phyloP scores from a whole-genome alignment of 2,797 vertebrate species.

The Muraenolepis orangiensis region DNA sequence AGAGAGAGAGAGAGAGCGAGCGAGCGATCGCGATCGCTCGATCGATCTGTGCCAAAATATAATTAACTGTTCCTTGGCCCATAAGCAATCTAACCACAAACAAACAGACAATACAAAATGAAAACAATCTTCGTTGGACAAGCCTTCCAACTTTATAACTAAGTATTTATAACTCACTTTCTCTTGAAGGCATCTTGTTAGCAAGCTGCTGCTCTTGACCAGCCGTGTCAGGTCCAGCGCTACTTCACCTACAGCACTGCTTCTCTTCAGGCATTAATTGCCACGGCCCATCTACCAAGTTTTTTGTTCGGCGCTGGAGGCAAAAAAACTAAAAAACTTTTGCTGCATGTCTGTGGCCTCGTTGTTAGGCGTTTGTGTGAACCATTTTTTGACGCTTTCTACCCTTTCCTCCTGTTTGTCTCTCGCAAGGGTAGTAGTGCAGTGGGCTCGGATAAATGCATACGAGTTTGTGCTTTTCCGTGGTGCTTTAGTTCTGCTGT shows the following conservation, averaged over 20 bases:
- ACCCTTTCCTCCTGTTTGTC: neutral
- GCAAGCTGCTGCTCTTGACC: neutral
- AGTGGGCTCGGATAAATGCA: neutral
- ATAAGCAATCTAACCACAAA: neutral
- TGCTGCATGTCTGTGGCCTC: neutral
- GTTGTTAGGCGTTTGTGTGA: slow-evolving; percentile 1
- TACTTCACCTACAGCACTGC: neutral
- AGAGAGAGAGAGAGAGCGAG: too few relatives aligned
- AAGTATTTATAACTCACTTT: neutral
- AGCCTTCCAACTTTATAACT: neutral
- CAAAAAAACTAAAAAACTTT: neutral
- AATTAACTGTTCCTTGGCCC: too few relatives aligned
- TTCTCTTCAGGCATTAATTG: neutral
- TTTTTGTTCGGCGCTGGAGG: neutral
- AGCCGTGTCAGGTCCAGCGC: neutral
- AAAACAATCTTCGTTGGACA: too few relatives aligned
- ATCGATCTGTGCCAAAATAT: too few relatives aligned
- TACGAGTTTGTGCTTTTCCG: neutral
- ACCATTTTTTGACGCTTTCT: slow-evolving; percentile 8
- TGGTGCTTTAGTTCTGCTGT: neutral
- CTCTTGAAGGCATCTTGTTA: neutral
- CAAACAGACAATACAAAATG: too few relatives aligned
- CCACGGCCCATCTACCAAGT: neutral
- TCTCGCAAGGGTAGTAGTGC: slow-evolving; percentile 3
- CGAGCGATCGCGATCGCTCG: too few relatives aligned